Conservation (phyloP, 2,888 invertebrate genomes). For the Meiosimyza decipiens region DNA sequence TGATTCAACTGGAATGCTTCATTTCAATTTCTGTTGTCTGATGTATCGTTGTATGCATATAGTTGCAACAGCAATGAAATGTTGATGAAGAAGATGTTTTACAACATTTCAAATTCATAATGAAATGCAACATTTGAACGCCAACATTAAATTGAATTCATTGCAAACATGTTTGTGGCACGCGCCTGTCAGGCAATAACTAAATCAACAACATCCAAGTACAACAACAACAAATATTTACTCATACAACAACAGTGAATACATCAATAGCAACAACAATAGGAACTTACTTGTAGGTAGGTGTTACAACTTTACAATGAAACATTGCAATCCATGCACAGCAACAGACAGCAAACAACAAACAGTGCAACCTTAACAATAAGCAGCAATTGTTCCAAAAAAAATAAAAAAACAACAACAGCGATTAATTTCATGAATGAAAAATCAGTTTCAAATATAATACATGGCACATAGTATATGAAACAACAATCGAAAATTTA, state of each 20-base stretch:
- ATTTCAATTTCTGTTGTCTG: no score
- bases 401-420: background rate
- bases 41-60: no score
- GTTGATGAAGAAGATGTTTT: no score
- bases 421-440: slow-evolving; percentile 18
- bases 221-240: slow-evolving; percentile 14
- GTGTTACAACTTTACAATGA: slow-evolving; percentile 19
- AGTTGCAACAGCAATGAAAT: no score
- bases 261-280: slow-evolving; percentile 11
- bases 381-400: background rate
- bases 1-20: no score
- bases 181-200: slow-evolving; percentile 29
- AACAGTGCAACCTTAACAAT: slow-evolving; percentile 5
- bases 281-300: slow-evolving; percentile 18
- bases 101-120: background rate
- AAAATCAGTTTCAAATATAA: slow-evolving; percentile 1
- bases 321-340: background rate
- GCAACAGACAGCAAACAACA: background rate
- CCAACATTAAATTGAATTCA: slow-evolving; percentile 24
- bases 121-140: slow-evolving; percentile 16
- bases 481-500: slow-evolving; percentile 14
- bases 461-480: background rate
- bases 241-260: slow-evolving; percentile 19
- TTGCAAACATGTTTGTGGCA: slow-evolving; percentile 28
- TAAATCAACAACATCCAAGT: slow-evolving; percentile 12